Base-by-base conservation (phyloP, 1,140 invertebrate species). In the Microplitis demolitor region DNA sequence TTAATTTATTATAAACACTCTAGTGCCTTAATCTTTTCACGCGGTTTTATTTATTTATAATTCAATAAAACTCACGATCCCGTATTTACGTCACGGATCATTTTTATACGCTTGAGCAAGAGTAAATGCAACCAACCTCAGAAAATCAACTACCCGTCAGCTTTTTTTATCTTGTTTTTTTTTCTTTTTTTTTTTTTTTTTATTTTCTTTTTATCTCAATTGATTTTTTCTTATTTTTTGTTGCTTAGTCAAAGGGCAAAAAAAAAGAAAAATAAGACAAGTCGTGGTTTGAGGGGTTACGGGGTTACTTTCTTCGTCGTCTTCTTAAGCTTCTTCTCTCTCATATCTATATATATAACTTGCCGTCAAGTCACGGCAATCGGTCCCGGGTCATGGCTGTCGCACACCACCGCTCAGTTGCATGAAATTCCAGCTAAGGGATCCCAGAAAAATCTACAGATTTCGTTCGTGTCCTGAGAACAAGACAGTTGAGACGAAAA, bases 401-500 rank as follows among this genome's bases (percentile, higher is more conserved):
- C 72, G 75, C 69, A 72, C 67, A 66, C 69, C 34, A 24, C 34
- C 53, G 53, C 16, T 70, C 33, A 16, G 58, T 31, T 78, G 70
- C 69, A 74, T 76, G 74, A 71, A 78, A 79, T 79, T 76, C 73
- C 72, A 16, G 37, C 74, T 73, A 76, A 74, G 75, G 73, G 74
- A 72, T 64, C 74, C 75, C 74, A 75, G 75, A 81, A 45, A 45
- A 82, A 82, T 80, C 78, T 77, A 79, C 77, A 78, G 79, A 81
- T 78, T 78, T 80, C 74, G 76, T 81, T 76, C 63, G 66, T 70
- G 64, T 53, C 62, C 51, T 39, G 60, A 60, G 69, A 58, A 69
- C 51, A 67, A 60, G 34, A 14, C 51, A 66, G 63, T 70, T 50
- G 68, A 24, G 24, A 54, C 60, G 11, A 24, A 45, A 73, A 62